A percentile compares a stretch with the other conserved stretches of the same genome.
phyloP scores from a whole-genome alignment of 2,113 vertebrate species.

The Eurypyga helias region DNA sequence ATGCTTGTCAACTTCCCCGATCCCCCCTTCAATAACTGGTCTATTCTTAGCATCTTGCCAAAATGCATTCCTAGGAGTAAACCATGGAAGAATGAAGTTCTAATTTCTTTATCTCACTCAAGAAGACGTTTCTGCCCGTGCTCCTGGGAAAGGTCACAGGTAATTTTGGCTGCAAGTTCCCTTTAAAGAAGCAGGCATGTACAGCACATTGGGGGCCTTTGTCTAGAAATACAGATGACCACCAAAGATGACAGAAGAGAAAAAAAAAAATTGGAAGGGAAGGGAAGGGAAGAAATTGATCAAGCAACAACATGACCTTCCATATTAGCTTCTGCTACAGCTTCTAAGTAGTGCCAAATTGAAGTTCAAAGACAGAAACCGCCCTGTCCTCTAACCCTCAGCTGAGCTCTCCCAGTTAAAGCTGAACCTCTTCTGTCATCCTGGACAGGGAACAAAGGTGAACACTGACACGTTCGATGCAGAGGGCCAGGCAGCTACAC shows the following conservation, averaged over 20 bases:
- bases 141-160: slow-evolving; percentile 84
- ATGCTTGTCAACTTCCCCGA: slow-evolving; percentile 85
- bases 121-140: slow-evolving; percentile 65
- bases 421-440: not conserved
- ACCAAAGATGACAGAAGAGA: slow-evolving; percentile 58
- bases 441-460: not conserved
- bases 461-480: rapidly evolving
- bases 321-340: not conserved
- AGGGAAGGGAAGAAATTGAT: not conserved
- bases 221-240: slow-evolving; percentile 64
- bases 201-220: slow-evolving; percentile 69
- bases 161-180: slow-evolving; percentile 73
- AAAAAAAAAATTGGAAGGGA: not conserved
- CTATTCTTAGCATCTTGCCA: slow-evolving; percentile 82
- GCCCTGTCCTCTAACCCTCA: not conserved
- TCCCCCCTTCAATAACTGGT: slow-evolving; percentile 83
- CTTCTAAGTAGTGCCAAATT: not conserved
- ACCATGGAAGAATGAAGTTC: slow-evolving; percentile 81
- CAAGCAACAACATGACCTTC: not conserved
- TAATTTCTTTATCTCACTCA: slow-evolving; percentile 81
- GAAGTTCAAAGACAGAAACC: not conserved
- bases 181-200: slow-evolving; percentile 58
- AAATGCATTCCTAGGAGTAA: slow-evolving; percentile 84
- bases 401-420: not conserved
- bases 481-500: not conserved